Evolutionary conservation across 2,888 invertebrate species (phyloP).

Genomic region (Eupithecia centaureata): DNA sequence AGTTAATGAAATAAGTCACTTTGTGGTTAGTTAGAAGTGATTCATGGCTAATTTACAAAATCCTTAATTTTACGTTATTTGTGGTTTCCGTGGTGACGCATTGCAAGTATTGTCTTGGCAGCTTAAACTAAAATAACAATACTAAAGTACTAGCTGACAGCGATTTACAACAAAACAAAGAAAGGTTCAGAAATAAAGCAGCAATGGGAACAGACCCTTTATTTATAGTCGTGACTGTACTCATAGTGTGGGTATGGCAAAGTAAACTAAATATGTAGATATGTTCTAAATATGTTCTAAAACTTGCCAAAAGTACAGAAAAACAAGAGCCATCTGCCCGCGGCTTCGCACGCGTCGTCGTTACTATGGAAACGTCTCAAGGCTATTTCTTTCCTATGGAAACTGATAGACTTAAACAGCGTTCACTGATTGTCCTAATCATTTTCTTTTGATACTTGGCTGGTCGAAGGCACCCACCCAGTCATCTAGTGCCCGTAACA

Average conservation of each 20-base stretch:
- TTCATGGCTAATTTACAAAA: constrained; percentile 14
- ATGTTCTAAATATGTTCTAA: too few species aligned
- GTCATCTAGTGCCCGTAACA: too few species aligned
- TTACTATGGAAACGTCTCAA: too few species aligned
- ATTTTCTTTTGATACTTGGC: too few species aligned
- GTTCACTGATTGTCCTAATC: too few species aligned
- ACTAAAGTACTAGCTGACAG: constrained; percentile 13
- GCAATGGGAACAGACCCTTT: constrained; percentile 33
- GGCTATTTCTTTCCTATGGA: too few species aligned
- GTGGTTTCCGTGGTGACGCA: background rate
- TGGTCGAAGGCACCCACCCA: too few species aligned
- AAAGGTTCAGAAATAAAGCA: constrained; percentile 43
- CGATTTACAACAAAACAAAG: constrained; percentile 30
- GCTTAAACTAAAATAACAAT: constrained; percentile 17
- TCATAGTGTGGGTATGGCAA: constrained; percentile 5
- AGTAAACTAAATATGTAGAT: constrained; percentile 8
- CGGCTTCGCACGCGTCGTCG: too few species aligned
- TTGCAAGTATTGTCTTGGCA: background rate
- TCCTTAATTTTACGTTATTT: background rate
- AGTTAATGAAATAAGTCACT: background rate
- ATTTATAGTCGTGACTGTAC: constrained; percentile 36
- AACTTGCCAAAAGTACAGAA: background rate
- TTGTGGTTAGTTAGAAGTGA: constrained; percentile 11
- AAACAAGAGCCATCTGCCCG: too few species aligned
- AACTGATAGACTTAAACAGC: too few species aligned